Evolutionary conservation across 2,797 vertebrate species (phyloP), one percentile per base, ranked within the genome.

Genomic region (Cirrhinus molitorella): DNA sequence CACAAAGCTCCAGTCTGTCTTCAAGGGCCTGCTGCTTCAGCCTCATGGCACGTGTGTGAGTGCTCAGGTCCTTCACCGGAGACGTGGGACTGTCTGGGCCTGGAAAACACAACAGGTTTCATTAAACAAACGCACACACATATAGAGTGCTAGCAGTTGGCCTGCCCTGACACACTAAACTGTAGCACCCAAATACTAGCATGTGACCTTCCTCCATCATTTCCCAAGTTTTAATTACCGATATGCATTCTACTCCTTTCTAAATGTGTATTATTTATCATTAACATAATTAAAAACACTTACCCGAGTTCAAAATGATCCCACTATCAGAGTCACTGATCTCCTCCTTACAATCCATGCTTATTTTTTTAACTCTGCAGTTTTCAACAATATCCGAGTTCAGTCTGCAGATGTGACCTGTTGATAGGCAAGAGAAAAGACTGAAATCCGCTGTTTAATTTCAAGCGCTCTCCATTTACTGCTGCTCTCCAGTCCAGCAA

Each of bases 251-350:
- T 10, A 5, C 14, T 25, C 3, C 19, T 53, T 47, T 25, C 25
- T 40, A 43, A 65, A 74, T 77, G n/a, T 17, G 0, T 9, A 21
- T 65, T 31, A 34, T 75, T 75, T 31, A 74, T 45, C 12, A 53
- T 77, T 34, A 23, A 34, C 34, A 45, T 12, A 74, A 51, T 13
- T 23, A 53, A 28, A 28, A 67, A 14, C 16, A 71, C 92, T 92
- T 90, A 97, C 97, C 96, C 61, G 96, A 97, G 90, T 97, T 96
- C 78, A 98, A 86, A 85, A 97, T 97, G 87, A 98, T 96, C 85
- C 96, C 97, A 1, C 97, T 98, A 93, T 98, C 97, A 0, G 95
- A 95, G 92, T 97, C 96, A 72, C 97, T 98, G 93, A 94, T 94
- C 90, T 97, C 96, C 89, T 96, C 97, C 92, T 96, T 97, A 81